Evolutionary conservation across 2,113 vertebrate species (phyloP).

Genomic region (Catharus minimus): DNA sequence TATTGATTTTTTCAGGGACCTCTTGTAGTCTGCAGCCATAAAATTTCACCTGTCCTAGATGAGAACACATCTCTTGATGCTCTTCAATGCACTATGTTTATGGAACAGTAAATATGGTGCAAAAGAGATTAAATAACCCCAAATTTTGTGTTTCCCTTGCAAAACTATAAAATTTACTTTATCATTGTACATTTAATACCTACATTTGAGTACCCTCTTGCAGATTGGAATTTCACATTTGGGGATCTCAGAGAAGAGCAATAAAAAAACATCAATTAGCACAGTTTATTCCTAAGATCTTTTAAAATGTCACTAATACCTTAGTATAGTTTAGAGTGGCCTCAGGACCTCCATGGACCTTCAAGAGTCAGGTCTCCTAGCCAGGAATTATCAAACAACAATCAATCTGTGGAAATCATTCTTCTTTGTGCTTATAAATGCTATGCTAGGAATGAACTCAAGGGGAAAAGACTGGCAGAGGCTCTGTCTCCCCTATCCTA

Average conservation of each 20-base stretch:
- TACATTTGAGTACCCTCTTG: background rate
- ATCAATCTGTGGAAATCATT: background rate
- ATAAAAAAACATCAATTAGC: background rate
- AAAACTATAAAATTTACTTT: background rate
- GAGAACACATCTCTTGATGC: background rate
- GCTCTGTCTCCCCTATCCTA: background rate
- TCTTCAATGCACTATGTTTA: background rate
- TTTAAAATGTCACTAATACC: background rate
- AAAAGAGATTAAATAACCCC: background rate
- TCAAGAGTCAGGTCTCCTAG: background rate
- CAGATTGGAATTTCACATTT: background rate
- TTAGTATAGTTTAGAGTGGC: background rate
- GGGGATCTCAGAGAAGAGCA: background rate
- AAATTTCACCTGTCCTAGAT: slow-evolving; percentile 18
- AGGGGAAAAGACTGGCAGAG: background rate
- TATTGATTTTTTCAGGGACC: slow-evolving; percentile 21
- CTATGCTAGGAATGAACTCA: background rate
- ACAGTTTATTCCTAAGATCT: background rate
- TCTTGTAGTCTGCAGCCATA: background rate
- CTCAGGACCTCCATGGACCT: background rate
- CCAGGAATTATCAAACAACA: background rate
- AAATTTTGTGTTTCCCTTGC: background rate
- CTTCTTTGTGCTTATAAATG: background rate
- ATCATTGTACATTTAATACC: background rate
- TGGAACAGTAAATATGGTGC: background rate